These are phyloP conservation scores for Dicranocentrus wangi DNA, from an alignment of 2,888 invertebrate species.

Conservation along the genomic window DNA sequence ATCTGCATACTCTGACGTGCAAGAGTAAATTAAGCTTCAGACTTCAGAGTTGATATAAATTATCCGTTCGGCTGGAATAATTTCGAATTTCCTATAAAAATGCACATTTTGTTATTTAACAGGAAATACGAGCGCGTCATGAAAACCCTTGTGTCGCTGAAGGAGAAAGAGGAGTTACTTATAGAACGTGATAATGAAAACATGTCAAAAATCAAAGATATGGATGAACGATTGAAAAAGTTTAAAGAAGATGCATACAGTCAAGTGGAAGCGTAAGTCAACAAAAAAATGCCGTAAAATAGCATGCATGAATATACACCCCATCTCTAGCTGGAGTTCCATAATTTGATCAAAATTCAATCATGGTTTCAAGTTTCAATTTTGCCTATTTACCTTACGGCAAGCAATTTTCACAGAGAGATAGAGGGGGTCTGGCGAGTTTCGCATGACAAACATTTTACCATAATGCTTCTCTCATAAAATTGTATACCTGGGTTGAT, in stretches of 20 bases:
- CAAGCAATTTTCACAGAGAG: no score
- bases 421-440: background rate
- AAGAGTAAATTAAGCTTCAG: conserved; percentile 31
- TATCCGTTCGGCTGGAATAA: background rate
- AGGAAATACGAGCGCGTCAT: conserved; percentile 81
- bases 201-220: conserved; percentile 82
- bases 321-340: no score
- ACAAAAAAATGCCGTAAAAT: background rate
- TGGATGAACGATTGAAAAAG: conserved; percentile 89
- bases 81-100: background rate
- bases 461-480: no score
- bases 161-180: conserved; percentile 83
- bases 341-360: no score
- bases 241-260: conserved; percentile 91
- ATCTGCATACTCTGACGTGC: conserved; percentile 46
- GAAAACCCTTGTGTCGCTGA: conserved; percentile 82
- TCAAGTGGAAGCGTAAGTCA: conserved; percentile 86
- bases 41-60: background rate
- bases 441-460: background rate
- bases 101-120: conserved; percentile 68
- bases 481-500: no score
- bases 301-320: no score
- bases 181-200: conserved; percentile 82
- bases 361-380: no score
- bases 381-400: no score